Conservation (phyloP, 2,113 vertebrate genomes). For the Sphaerodactylus townsendi region DNA sequence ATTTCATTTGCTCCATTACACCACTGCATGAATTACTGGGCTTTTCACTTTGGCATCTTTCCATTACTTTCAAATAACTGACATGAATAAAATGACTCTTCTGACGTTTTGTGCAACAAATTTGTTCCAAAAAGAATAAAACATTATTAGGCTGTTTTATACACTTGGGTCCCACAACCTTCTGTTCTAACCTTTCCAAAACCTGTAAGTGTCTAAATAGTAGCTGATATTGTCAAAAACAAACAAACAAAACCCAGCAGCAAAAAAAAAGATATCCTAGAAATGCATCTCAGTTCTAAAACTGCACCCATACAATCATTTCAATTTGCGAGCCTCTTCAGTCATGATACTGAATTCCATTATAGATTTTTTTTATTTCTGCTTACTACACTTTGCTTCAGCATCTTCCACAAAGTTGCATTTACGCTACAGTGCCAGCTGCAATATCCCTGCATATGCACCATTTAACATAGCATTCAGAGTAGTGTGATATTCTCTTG, state of each 20-base stretch:
- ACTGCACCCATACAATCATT: slow-evolving; percentile 39
- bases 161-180: slow-evolving; percentile 74
- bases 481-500: slow-evolving; percentile 23
- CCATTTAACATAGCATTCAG: slow-evolving; percentile 14
- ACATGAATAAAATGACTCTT: slow-evolving; percentile 82
- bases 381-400: slow-evolving; percentile 33
- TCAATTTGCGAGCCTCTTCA: slow-evolving; percentile 58
- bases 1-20: slow-evolving; percentile 90
- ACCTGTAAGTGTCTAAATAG: slow-evolving; percentile 79
- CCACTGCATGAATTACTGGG: slow-evolving; percentile 84
- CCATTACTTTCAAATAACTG: slow-evolving; percentile 84
- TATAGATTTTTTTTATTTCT: slow-evolving; percentile 40
- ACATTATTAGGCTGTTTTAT: slow-evolving; percentile 82
- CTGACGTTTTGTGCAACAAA: slow-evolving; percentile 84
- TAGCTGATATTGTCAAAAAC: slow-evolving; percentile 59
- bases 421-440: slow-evolving; percentile 2
- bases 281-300: slow-evolving; percentile 51
- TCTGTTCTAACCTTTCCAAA: slow-evolving; percentile 77
- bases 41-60: slow-evolving; percentile 79
- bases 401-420: slow-evolving; percentile 7
- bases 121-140: slow-evolving; percentile 81
- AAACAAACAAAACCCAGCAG: slow-evolving; percentile 42
- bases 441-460: neutral
- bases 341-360: slow-evolving; percentile 46
- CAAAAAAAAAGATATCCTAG: slow-evolving; percentile 56